Evolutionary conservation across 2,888 invertebrate genomes (phyloP).

Genomic region (Marronus borbonicus): DNA sequence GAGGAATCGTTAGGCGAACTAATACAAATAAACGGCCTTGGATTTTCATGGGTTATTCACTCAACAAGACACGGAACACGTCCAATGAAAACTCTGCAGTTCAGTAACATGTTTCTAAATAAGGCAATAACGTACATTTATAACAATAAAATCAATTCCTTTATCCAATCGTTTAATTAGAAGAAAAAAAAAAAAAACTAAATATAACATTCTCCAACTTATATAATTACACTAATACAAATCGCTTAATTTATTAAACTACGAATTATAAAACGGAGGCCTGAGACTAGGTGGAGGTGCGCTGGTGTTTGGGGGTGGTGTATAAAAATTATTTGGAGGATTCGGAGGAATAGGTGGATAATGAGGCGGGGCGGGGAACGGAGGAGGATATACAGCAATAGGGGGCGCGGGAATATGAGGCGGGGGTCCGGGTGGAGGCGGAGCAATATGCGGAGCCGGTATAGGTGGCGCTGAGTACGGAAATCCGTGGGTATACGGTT

Average conservation of each 20-base stretch:
- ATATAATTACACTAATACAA: background rate
- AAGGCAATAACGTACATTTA: too few relatives aligned
- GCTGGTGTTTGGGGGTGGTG: conserved; percentile 64
- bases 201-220: background rate
- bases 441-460: conserved; percentile 63
- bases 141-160: too few relatives aligned
- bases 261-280: conserved; percentile 52
- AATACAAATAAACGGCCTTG: too few relatives aligned
- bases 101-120: too few relatives aligned
- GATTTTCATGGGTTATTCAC: too few relatives aligned
- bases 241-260: conserved; percentile 15
- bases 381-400: conserved; percentile 63
- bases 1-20: too few relatives aligned
- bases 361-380: conserved; percentile 65
- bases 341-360: conserved; percentile 70
- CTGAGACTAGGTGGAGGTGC: conserved; percentile 53
- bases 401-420: conserved; percentile 66
- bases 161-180: too few relatives aligned
- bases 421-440: conserved; percentile 71
- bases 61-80: too few relatives aligned
- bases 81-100: too few relatives aligned
- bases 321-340: conserved; percentile 68
- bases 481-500: conserved; percentile 52
- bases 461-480: conserved; percentile 57
- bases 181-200: too few relatives aligned